Evolutionary conservation across 2,888 invertebrate genomes (phyloP), one percentile per base, ranked within the genome.

Genomic region (Ctenicera cuprea): DNA sequence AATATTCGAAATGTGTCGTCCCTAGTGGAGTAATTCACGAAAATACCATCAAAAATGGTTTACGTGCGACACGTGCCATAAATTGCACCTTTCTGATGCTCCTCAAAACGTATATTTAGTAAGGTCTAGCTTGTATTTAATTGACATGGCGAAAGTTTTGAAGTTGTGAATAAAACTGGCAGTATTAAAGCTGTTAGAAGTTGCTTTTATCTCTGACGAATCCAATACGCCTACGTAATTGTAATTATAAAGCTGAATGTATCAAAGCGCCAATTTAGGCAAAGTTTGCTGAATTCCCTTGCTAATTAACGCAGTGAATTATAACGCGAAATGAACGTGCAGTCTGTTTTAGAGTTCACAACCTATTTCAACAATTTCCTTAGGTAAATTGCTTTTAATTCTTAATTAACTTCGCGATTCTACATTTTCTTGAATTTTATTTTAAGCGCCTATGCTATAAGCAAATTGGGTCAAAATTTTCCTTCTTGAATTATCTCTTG

Each of bases 271-370:
- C 78, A 78, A 80, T 78, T 78, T 76, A 71, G 71, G 75, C 71
- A 70, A 76, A 78, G 73, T 80, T 78, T 76, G 71, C 72, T 76
- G 76, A 78, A 78, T 80, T 78, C 76, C 73, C 77, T 77, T 78
- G 77, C 78, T 78, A 80, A 79, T 80, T 80, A 80, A 78, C 77
- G 76, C 74, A 78, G 79, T 80, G 78, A 80, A 79, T 80, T 80
- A 79, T 79, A 79, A 79, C 77, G 77, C 77, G 71, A 74, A 77
- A 76, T 77, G 80, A 76, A 77, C 61, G 68, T 63, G 41, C 45
- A 67, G 54, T 65, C 72, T 61, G 63, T 68, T 72, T 64, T 62
- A 63, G 68, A 71, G 73, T 76, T 73, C 70, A 54, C 70, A 74
- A 73, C 73, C 76, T 73, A 74, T 79, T 78, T 74, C 79, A 77